phyloP scores from a whole-genome alignment of 2,797 vertebrate genomes.

The Nyctibius grandis region DNA sequence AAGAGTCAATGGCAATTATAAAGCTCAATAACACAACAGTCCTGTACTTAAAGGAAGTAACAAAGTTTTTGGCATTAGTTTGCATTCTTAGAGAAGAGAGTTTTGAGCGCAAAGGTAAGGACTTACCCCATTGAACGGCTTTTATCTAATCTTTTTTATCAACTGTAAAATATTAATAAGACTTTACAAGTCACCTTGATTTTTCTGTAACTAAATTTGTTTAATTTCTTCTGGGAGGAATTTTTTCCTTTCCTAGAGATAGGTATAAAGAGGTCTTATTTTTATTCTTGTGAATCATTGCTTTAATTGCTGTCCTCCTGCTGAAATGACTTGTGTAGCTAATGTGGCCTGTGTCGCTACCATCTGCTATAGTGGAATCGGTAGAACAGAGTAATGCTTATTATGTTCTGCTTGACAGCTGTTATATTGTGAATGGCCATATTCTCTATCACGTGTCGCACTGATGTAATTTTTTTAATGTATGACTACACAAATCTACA shows the following conservation, averaged over 20 bases:
- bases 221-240: not conserved
- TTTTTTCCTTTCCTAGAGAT: not conserved
- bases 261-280: not conserved
- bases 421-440: not conserved
- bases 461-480: not conserved
- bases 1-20: slow-evolving; percentile 99
- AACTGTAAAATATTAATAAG: not conserved
- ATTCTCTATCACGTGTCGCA: not conserved
- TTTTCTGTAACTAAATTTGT: not conserved
- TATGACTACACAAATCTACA: not conserved
- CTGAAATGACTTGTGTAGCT: not conserved
- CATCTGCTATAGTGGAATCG: not conserved
- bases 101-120: slow-evolving; percentile 97
- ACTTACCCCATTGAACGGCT: not conserved
- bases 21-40: slow-evolving; percentile 99
- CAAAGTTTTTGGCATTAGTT: slow-evolving; percentile 97
- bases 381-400: not conserved
- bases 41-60: slow-evolving; percentile 99
- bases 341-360: not conserved
- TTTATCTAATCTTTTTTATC: not conserved
- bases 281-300: not conserved
- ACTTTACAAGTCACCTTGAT: not conserved
- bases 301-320: not conserved
- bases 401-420: not conserved
- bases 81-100: slow-evolving; percentile 99